Evolutionary conservation across 53 echinoderm and acorn worm genomes (phyloP).

Genomic region (Apostichopus leukothele): DNA sequence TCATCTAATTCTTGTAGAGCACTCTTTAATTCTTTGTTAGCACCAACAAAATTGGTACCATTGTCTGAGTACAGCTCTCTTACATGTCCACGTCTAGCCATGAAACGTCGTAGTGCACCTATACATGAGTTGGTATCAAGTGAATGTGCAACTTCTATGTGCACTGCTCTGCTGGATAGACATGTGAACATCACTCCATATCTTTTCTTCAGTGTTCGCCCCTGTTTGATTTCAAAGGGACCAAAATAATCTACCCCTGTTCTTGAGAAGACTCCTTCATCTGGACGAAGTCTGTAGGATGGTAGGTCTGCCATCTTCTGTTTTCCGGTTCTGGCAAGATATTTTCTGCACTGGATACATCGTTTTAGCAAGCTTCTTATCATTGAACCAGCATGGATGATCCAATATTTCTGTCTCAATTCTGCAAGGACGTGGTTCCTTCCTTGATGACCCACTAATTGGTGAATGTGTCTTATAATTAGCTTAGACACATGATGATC

Average conservation of each 20-base stretch:
- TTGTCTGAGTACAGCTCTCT: slow-evolving; percentile 59
- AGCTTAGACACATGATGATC: slow-evolving; percentile 50
- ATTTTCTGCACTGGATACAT: slow-evolving; percentile 33
- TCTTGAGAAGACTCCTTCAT: slow-evolving; percentile 12
- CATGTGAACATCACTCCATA: slow-evolving; percentile 31
- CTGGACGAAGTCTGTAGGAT: slow-evolving; percentile 41
- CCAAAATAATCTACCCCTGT: slow-evolving; percentile 21
- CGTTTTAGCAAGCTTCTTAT: too few relatives aligned
- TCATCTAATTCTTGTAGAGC: slow-evolving; percentile 50
- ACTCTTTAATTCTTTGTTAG: slow-evolving; percentile 50
- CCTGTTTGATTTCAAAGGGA: slow-evolving; percentile 27
- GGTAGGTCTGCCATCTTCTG: slow-evolving; percentile 75
- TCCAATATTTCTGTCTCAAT: too few relatives aligned
- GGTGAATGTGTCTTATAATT: slow-evolving; percentile 58
- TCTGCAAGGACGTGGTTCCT: too few relatives aligned
- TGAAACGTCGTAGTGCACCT: slow-evolving; percentile 46
- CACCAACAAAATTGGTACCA: slow-evolving; percentile 69
- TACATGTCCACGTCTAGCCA: slow-evolving; percentile 52
- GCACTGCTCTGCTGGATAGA: too few relatives aligned
- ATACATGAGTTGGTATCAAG: slow-evolving; percentile 67
- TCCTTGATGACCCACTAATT: slow-evolving; percentile 10
- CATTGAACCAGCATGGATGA: too few relatives aligned
- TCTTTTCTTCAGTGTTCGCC: slow-evolving; percentile 4
- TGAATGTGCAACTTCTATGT: slow-evolving; percentile 45
- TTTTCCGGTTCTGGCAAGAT: slow-evolving; percentile 32